Conservation (phyloP, 1,140 invertebrate species). For the Geopemphigus sp. region DNA sequence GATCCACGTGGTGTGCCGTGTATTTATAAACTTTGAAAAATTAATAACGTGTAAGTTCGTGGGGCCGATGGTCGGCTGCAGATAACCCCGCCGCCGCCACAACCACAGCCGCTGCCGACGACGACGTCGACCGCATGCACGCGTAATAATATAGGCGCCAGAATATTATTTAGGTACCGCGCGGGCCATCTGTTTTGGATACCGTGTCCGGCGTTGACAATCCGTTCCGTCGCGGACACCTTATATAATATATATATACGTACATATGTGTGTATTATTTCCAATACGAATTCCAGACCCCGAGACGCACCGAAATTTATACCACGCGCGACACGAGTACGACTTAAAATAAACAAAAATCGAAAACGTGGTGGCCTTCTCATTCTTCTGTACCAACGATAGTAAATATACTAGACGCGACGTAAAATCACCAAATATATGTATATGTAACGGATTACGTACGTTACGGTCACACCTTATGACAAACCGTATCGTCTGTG, state of each 20-base stretch:
- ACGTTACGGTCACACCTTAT: background rate
- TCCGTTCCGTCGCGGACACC: conserved; percentile 44
- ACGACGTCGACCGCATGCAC: background rate
- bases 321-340: no score
- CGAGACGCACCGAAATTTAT: no score
- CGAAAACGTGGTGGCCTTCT: background rate
- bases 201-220: conserved; percentile 27
- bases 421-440: no score
- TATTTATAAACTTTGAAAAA: conserved; percentile 46
- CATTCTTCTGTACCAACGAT: background rate
- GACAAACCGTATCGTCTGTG: background rate
- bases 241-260: background rate
- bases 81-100: conserved; percentile 22
- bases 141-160: conserved; percentile 27
- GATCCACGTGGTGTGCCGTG: conserved; percentile 26
- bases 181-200: conserved; percentile 39
- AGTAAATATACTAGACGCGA: background rate
- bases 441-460: no score
- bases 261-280: background rate
- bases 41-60: conserved; percentile 46
- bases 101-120: background rate
- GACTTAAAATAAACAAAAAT: conserved; percentile 40
- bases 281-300: background rate
- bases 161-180: background rate
- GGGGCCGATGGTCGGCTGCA: conserved; percentile 36